Conservation (phyloP, 2,113 vertebrate species). For the Madoqua kirkii region DNA sequence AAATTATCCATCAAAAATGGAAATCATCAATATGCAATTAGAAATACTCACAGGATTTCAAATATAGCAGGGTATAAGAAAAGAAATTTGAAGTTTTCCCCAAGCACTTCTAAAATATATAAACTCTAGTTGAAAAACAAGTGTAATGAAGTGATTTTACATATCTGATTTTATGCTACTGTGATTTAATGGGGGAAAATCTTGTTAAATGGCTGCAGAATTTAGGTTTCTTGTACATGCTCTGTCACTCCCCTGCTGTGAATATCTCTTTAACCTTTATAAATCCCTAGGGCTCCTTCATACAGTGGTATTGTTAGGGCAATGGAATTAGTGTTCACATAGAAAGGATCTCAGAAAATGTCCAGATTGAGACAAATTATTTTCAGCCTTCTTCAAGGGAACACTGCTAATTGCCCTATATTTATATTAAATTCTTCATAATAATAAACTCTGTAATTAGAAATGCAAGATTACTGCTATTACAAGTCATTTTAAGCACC, state of each 20-base stretch:
- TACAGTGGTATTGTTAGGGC: neutral
- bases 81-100: neutral
- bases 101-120: neutral
- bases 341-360: conserved; percentile 29
- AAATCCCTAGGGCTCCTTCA: neutral
- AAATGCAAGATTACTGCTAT: conserved; percentile 23
- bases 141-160: conserved; percentile 1
- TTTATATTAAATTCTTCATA: conserved; percentile 43
- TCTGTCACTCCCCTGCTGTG: neutral
- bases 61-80: neutral
- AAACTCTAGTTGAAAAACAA: conserved; percentile 21
- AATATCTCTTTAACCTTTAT: neutral
- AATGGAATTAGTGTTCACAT: neutral
- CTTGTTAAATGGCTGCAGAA: neutral
- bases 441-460: conserved; percentile 50
- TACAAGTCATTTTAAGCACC: conserved; percentile 34
- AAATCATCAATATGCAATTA: neutral
- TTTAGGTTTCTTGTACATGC: neutral
- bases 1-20: conserved; percentile 40
- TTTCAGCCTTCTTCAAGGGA: conserved; percentile 15
- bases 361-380: conserved; percentile 30
- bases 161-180: neutral
- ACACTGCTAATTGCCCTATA: conserved; percentile 35
- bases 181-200: neutral
- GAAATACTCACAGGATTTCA: conserved; percentile 7